Conservation (phyloP, 2,113 vertebrate genomes). For the Myotis yumanensis region DNA sequence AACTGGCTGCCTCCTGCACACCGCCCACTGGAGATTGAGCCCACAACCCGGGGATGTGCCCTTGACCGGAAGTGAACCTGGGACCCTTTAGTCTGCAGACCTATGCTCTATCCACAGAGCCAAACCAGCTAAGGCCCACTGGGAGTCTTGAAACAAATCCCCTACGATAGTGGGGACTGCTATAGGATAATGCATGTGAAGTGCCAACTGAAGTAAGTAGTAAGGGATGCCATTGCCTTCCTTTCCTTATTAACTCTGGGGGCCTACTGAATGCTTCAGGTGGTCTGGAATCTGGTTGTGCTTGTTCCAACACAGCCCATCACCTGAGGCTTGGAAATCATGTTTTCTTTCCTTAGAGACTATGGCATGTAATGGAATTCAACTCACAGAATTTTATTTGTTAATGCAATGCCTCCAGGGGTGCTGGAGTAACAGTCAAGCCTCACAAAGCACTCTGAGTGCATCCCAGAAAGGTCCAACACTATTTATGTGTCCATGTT, state of each 20-base stretch:
- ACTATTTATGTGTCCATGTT: not conserved
- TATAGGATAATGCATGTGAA: not conserved
- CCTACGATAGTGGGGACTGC: not conserved
- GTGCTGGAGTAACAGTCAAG: not conserved
- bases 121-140: not conserved
- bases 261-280: not conserved
- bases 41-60: too few species aligned
- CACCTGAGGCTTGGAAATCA: not conserved
- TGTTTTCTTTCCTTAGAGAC: not conserved
- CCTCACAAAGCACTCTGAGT: not conserved
- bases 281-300: not conserved
- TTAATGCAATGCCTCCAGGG: not conserved
- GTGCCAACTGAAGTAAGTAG: rapidly evolving
- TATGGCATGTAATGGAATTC: not conserved
- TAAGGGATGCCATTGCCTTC: not conserved
- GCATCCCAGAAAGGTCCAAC: not conserved
- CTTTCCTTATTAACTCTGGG: not conserved
- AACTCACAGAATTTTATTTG: not conserved
- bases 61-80: too few species aligned
- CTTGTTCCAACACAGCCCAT: not conserved
- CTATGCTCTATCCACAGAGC: too few species aligned
- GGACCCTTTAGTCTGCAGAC: too few species aligned
- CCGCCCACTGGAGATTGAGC: too few species aligned
- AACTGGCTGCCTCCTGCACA: too few species aligned
- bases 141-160: not conserved